Evolutionary conservation across 2,888 invertebrate genomes (phyloP), one percentile per base, ranked within the genome.

Genomic region (Amblyteles armatorius): DNA sequence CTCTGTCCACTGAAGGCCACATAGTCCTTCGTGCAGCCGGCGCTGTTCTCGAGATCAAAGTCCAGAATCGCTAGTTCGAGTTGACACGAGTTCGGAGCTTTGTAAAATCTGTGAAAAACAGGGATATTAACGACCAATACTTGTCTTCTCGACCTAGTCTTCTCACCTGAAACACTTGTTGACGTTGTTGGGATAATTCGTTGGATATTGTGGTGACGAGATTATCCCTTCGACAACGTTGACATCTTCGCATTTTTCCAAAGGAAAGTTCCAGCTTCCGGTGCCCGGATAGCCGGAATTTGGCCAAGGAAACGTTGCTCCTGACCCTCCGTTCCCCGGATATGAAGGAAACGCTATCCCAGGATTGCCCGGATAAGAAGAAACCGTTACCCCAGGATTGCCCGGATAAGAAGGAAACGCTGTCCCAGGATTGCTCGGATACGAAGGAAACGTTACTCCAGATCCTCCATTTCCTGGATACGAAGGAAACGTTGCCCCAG

Each of bases 151-250:
- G 11, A 19, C 50, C 67, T 44, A 1, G 48, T 33, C 55, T 57
- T 1, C 87, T 89, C 90, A 95, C 95, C 95, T 94, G 89, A 94
- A 95, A 86, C 95, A 95, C 69, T 92, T 88, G 79, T 94, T 92
- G 60, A 94, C 81, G 88, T 94, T 94, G 79, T 90, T 90, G 0
- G 94, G 94, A 90, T 95, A 95, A 83, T 89, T 91, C 78, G 90
- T 91, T 2, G 95, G 95, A 91, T 94, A 95, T 55, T 93, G 92
- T 2, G 94, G 94, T 77, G 94, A 94, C 55, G 92, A 92, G 50
- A 95, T 90, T 65, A 91, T 91, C n/a, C 95, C 95, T 82, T 91
- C 90, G 13, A 85, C 63, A 16, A 89, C 90, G 80, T 89, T 87
- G 29, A 94, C 86, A 44, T 92, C 90, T 40, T 92, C 87, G 88